Percentiles rank a stretch among this genome's conserved stretches.
Conservation (phyloP, 2,888 invertebrate genomes). For the Ditula angustiorana region DNA sequence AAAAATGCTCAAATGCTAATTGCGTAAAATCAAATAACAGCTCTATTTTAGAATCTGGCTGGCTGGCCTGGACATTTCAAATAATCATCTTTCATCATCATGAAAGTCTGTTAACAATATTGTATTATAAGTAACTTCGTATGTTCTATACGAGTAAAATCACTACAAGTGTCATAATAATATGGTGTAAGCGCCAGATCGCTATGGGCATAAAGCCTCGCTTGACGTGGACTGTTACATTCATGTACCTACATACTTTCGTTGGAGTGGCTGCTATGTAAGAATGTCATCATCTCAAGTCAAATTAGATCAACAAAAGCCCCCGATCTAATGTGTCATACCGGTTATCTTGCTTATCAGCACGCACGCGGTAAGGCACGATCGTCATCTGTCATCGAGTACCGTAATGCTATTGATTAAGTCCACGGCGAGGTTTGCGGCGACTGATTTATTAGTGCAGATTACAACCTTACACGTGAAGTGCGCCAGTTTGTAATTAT, state of each 20-base stretch:
- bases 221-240: too few relatives aligned
- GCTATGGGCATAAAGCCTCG: too few relatives aligned
- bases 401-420: slow-evolving; percentile 68
- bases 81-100: too few relatives aligned
- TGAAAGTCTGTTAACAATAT: too few relatives aligned
- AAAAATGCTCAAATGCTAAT: too few relatives aligned
- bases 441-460: slow-evolving; percentile 68
- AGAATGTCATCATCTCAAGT: slow-evolving; percentile 24
- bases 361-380: slow-evolving; percentile 51
- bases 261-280: not conserved
- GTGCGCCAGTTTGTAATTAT: slow-evolving; percentile 29
- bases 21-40: too few relatives aligned
- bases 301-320: slow-evolving; percentile 34
- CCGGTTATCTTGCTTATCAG: slow-evolving; percentile 50
- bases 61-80: too few relatives aligned
- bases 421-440: slow-evolving; percentile 70
- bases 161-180: too few relatives aligned
- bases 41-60: too few relatives aligned
- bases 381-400: slow-evolving; percentile 67
- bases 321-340: slow-evolving; percentile 39
- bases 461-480: slow-evolving; percentile 42
- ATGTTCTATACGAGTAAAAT: too few relatives aligned
- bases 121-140: too few relatives aligned
- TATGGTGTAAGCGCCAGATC: too few relatives aligned
- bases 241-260: not conserved